Conservation (phyloP, 2,113 vertebrate species). For the Pampusana beccarii region DNA sequence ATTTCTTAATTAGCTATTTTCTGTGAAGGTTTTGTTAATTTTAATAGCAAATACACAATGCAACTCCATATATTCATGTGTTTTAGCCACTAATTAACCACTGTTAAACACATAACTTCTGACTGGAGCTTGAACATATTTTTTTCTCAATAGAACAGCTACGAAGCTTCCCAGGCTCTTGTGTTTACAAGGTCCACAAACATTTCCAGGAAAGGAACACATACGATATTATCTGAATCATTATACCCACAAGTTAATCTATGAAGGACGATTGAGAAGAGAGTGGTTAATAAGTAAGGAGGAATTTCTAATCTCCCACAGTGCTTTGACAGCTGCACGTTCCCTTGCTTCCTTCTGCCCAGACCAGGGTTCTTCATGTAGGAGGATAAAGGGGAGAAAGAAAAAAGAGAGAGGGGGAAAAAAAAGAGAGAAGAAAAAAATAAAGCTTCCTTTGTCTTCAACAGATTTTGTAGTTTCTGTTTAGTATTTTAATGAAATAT, state of each 20-base stretch:
- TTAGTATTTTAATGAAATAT: conserved; percentile 66
- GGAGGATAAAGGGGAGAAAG: neutral
- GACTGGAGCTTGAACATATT: neutral
- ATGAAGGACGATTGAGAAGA: neutral
- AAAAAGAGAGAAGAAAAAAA: neutral
- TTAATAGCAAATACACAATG: neutral
- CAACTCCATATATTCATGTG: neutral
- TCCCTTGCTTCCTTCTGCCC: neutral
- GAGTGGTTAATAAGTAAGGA: neutral
- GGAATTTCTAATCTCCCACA: neutral
- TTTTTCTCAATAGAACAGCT: neutral
- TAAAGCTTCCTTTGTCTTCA: neutral
- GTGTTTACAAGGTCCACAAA: neutral
- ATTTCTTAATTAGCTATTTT: neutral
- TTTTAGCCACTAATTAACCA: neutral
- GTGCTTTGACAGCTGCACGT: neutral
- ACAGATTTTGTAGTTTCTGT: neutral
- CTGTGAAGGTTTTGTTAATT: neutral
- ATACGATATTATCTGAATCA: neutral
- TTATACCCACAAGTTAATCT: neutral
- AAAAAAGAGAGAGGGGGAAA: too few relatives aligned
- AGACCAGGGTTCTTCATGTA: neutral
- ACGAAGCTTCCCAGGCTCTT: neutral
- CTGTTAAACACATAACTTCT: neutral
- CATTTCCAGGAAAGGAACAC: neutral